Evolutionary conservation across 2,888 invertebrate species (phyloP).

Genomic region (Tanypteryx hageni): DNA sequence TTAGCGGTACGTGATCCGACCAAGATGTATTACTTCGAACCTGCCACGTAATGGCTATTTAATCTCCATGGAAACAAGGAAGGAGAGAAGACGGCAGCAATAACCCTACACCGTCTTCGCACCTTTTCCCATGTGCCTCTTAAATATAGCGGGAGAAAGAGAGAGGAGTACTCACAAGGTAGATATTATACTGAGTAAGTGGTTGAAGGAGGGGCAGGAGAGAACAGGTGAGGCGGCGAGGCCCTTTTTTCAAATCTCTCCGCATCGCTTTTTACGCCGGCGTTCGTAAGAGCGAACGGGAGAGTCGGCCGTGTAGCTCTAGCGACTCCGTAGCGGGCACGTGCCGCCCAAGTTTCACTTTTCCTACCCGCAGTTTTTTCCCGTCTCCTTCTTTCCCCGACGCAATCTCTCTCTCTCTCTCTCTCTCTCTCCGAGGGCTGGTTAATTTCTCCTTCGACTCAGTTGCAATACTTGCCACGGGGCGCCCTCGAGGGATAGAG

Average conservation of each 20-base stretch:
- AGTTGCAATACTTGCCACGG: not conserved
- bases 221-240: not conserved
- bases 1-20: too few relatives aligned
- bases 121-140: not conserved
- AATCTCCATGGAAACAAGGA: too few relatives aligned
- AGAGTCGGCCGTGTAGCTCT: not conserved
- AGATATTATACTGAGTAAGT: not conserved
- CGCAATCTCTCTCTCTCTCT: too few relatives aligned
- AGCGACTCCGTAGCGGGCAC: not conserved
- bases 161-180: not conserved
- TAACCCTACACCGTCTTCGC: too few relatives aligned
- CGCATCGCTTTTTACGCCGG: not conserved
- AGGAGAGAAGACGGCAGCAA: too few relatives aligned
- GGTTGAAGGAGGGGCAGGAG: not conserved
- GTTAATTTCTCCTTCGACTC: not conserved
- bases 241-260: not conserved
- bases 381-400: not conserved
- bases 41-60: too few relatives aligned
- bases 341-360: constrained; percentile 21
- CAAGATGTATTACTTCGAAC: too few relatives aligned
- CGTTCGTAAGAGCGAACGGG: not conserved
- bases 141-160: not conserved
- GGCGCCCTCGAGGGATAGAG: not conserved
- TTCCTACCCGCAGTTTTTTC: not conserved
- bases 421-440: not conserved